Percentiles rank a stretch among this genome's conserved stretches.
Evolutionary conservation across 35 echinoderm and acorn worm species (phyloP).

Genomic region (Eucidaris tribuloides): DNA sequence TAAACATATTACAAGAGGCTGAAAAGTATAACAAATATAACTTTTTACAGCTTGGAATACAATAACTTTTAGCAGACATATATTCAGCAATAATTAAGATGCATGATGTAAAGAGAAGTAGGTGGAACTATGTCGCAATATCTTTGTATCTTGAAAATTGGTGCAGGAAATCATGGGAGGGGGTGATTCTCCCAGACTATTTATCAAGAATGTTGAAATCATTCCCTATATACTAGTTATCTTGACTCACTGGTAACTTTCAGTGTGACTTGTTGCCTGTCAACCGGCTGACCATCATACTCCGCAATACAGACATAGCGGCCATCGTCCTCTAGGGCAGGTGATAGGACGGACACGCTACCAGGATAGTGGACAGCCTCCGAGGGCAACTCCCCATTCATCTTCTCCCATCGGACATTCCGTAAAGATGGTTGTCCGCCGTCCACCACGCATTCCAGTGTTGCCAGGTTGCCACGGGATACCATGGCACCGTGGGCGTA

Average conservation of each 20-base stretch:
- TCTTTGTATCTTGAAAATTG: no score
- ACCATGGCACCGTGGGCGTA: constrained; percentile 37
- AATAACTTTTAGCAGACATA: no score
- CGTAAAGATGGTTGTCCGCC: constrained; percentile 23
- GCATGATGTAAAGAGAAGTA: no score
- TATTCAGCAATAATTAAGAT: no score
- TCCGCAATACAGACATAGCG: constrained; percentile 59
- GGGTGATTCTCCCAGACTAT: neutral
- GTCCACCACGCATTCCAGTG: constrained; percentile 65
- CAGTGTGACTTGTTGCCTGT: constrained; percentile 32
- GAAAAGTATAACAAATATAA: no score
- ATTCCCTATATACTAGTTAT: neutral
- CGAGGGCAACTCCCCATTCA: constrained; percentile 39
- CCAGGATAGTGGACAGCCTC: constrained; percentile 23
- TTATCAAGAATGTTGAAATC: neutral
- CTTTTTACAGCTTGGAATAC: no score
- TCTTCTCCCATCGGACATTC: constrained; percentile 56
- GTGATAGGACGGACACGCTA: constrained; percentile 40
- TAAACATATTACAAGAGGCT: no score
- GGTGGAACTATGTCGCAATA: no score
- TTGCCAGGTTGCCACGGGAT: constrained; percentile 28
- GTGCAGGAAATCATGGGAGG: no score
- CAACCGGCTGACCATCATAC: neutral
- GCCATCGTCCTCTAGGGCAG: constrained; percentile 36
- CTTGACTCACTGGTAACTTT: constrained; percentile 70